phyloP scores from a whole-genome alignment of 2,888 invertebrate species.

The Lymantria monacha region DNA sequence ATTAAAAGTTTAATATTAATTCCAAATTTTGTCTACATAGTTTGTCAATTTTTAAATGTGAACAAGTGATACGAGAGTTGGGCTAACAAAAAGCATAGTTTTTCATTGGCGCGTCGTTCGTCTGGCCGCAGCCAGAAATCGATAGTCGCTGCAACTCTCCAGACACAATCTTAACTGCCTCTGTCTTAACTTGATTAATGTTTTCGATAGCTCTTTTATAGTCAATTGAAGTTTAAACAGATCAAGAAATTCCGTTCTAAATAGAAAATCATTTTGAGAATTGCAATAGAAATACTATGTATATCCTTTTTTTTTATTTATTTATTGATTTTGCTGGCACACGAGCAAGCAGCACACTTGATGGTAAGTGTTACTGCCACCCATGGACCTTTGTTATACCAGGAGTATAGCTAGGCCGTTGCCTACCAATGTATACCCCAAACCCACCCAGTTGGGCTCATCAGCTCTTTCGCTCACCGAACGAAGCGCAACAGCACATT shows the following conservation, averaged over 20 bases:
- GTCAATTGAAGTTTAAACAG: slow-evolving; percentile 3
- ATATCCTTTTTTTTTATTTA: no score
- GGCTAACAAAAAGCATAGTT: slow-evolving; percentile 64
- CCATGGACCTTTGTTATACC: no score
- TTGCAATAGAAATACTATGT: neutral
- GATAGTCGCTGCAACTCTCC: slow-evolving; percentile 57
- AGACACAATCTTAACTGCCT: slow-evolving; percentile 37
- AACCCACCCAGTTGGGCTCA: no score
- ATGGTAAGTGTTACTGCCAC: no score
- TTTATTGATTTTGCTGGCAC: no score
- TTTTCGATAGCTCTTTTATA: slow-evolving; percentile 16
- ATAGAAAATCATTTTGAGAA: neutral
- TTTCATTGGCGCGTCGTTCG: slow-evolving; percentile 64
- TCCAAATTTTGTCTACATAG: slow-evolving; percentile 21
- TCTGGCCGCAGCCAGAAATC: slow-evolving; percentile 64
- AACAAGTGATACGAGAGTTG: slow-evolving; percentile 42
- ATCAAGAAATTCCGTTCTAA: neutral
- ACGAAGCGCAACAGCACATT: no score
- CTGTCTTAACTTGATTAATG: slow-evolving; percentile 32
- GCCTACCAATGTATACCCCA: no score
- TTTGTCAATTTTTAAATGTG: slow-evolving; percentile 38
- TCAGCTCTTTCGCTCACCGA: no score
- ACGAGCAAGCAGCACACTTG: no score
- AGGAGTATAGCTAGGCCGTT: no score
- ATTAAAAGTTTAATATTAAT: no score